Percentiles rank a stretch among this genome's conserved stretches.
phyloP scores from a whole-genome alignment of 1,140 invertebrate species.

The Sitodiplosis mosellana region DNA sequence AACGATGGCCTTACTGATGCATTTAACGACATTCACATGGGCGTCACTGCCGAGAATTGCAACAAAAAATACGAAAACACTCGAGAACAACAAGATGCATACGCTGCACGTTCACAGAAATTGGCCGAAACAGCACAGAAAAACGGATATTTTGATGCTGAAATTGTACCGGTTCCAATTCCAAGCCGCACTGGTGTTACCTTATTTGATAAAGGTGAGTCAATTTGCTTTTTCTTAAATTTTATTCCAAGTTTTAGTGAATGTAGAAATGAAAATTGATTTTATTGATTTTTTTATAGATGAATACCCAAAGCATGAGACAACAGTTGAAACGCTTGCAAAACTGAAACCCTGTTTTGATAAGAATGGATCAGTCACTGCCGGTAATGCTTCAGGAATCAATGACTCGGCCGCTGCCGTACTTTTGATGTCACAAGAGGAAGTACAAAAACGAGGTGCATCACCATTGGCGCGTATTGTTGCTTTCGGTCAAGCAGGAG shows the following conservation, averaged over 20 bases:
- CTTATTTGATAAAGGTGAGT: constrained; percentile 24
- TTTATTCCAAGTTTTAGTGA: too few relatives aligned
- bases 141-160: constrained; percentile 45
- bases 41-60: constrained; percentile 70
- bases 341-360: constrained; percentile 45
- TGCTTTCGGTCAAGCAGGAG: constrained; percentile 40
- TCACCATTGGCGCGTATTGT: constrained; percentile 44
- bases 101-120: constrained; percentile 51
- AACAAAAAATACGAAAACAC: constrained; percentile 47
- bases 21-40: constrained; percentile 66
- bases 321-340: constrained; percentile 35
- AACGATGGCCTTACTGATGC: constrained; percentile 66
- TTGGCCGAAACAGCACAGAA: constrained; percentile 43
- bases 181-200: constrained; percentile 28
- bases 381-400: constrained; percentile 64
- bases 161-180: constrained; percentile 47
- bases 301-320: constrained; percentile 45
- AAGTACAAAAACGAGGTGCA: constrained; percentile 27
- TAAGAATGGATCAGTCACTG: constrained; percentile 48
- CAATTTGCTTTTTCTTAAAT: too few relatives aligned
- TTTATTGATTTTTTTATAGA: constrained; percentile 27
- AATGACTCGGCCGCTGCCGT: constrained; percentile 77
- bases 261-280: background rate
- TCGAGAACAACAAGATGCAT: constrained; percentile 57
- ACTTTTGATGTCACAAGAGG: constrained; percentile 41